These are phyloP conservation scores for Tachypleus tridentatus DNA, from an alignment of 1,140 invertebrate genomes.

Conservation along the genomic window DNA sequence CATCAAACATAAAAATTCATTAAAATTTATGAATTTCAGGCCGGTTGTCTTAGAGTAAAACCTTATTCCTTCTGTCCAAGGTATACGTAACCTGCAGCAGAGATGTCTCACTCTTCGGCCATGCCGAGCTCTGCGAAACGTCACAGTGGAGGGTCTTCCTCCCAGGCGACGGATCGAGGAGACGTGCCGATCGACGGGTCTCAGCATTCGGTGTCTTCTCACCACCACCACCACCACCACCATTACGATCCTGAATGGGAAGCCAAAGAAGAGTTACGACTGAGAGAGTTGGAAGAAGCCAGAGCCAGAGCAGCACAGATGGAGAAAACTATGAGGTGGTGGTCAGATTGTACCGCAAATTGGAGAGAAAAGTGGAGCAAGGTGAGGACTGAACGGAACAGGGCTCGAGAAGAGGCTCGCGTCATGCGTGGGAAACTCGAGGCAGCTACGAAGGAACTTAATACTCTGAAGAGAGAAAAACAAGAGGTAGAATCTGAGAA, in stretches of 20 bases:
- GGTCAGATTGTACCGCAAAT: constrained; percentile 81
- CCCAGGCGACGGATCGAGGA: constrained; percentile 10
- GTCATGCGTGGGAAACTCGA: constrained; percentile 63
- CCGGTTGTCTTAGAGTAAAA: too few species aligned
- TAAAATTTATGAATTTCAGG: too few species aligned
- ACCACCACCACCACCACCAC: constrained; percentile 14
- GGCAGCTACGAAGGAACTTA: constrained; percentile 58
- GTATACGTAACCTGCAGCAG: background rate
- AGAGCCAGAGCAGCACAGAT: constrained; percentile 83
- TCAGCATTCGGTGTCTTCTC: constrained; percentile 15
- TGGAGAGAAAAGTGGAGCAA: constrained; percentile 96
- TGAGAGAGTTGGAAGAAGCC: constrained; percentile 79
- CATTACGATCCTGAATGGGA: constrained; percentile 32
- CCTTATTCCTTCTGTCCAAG: too few species aligned
- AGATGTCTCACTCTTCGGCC: constrained; percentile 15
- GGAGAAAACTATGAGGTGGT: constrained; percentile 99
- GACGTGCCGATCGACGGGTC: constrained; percentile 9
- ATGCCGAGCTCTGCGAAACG: constrained; percentile 13
- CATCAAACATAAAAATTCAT: too few species aligned
- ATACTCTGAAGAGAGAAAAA: constrained; percentile 59
- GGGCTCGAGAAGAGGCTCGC: constrained; percentile 73
- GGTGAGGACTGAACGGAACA: constrained; percentile 70
- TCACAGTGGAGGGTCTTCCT: constrained; percentile 9
- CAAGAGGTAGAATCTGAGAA: constrained; percentile 65
- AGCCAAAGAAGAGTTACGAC: constrained; percentile 33